These are phyloP conservation scores for Drosophila sp. DNA, from an alignment of 1,140 invertebrate genomes.

Conservation along the genomic window DNA sequence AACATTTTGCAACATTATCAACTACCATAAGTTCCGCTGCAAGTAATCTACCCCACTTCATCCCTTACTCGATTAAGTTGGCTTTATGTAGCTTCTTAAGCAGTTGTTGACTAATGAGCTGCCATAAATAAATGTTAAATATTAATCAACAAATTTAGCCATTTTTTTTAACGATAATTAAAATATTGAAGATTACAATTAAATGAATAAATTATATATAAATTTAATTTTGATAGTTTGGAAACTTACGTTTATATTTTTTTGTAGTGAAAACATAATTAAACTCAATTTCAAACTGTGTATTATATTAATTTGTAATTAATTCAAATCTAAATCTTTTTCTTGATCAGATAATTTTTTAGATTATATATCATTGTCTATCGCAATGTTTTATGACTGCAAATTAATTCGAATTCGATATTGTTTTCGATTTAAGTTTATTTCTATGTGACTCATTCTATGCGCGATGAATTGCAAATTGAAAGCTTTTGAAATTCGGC, in stretches of 20 bases:
- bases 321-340: no score
- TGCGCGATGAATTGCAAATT: constrained; percentile 24
- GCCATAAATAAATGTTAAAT: no score
- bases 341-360: not conserved
- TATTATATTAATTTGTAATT: no score
- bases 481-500: not conserved
- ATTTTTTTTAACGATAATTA: no score
- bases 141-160: no score
- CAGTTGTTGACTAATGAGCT: constrained; percentile 1
- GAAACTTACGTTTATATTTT: no score
- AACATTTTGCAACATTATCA: constrained; percentile 78
- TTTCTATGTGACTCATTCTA: not conserved
- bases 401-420: constrained; percentile 4
- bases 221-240: no score
- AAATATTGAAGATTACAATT: no score
- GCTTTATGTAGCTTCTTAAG: not conserved
- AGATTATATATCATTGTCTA: not conserved
- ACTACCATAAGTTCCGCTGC: constrained; percentile 55
- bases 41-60: not conserved
- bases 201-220: no score
- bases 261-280: no score
- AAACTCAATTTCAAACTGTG: no score
- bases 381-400: constrained; percentile 1
- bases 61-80: not conserved
- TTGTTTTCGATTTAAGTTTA: not conserved